phyloP scores from a whole-genome alignment of 2,113 vertebrate species.

The Semicossyphus pulcher region DNA sequence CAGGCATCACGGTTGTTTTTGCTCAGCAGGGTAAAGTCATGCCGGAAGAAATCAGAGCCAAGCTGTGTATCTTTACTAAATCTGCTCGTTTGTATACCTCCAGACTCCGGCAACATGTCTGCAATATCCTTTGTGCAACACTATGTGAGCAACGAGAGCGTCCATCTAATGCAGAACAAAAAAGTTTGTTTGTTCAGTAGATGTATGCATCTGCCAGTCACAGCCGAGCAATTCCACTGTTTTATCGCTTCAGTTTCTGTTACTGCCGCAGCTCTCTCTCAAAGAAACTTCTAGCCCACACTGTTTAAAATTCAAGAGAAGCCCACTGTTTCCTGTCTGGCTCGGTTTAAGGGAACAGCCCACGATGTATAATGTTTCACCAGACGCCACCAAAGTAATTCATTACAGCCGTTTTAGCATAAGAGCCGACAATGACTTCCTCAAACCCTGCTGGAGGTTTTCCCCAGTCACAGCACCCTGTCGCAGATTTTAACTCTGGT shows the following conservation, averaged over 20 bases:
- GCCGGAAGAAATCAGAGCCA: constrained; percentile 1
- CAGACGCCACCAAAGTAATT: constrained; percentile 6
- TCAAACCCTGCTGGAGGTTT: not conserved
- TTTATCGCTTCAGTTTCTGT: constrained; percentile 6
- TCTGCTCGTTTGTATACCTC: constrained; percentile 30
- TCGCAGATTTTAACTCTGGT: not conserved
- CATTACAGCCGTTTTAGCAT: constrained; percentile 24
- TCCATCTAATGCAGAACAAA: constrained; percentile 9
- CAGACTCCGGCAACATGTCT: constrained; percentile 24
- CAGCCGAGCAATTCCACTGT: constrained; percentile 14
- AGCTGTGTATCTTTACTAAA: constrained; percentile 36
- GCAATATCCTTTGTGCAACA: constrained; percentile 5
- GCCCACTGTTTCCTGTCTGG: constrained; percentile 7
- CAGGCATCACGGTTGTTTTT: constrained; percentile 41
- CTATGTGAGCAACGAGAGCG: constrained; percentile 20
- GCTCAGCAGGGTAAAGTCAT: constrained; percentile 30
- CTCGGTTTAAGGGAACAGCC: constrained; percentile 11
- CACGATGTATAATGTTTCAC: not conserved
- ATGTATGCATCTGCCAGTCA: constrained; percentile 33
- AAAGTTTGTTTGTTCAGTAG: constrained; percentile 24
- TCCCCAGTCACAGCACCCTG: not conserved
- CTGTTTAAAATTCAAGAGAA: constrained; percentile 17
- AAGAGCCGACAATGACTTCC: constrained; percentile 19
- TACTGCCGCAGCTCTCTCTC: not conserved
- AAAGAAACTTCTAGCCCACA: not conserved